Evolutionary conservation across 2,113 vertebrate genomes (phyloP), one percentile per base, ranked within the genome.

Genomic region (Cavia porcellus): DNA sequence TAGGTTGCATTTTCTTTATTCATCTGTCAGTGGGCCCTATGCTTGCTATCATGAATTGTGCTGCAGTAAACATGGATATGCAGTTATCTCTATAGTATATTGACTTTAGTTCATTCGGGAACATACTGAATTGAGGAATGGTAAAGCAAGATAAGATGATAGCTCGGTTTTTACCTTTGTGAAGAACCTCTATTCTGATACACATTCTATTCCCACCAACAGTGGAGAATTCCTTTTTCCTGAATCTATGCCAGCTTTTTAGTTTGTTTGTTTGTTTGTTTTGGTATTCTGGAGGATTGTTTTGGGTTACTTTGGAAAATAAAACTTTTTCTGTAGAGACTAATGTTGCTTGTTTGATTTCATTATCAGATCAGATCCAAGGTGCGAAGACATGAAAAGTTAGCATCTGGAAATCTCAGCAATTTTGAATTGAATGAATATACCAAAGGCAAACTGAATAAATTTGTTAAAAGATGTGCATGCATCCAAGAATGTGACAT

Each of bases 291-390:
- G 9, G 11, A 25, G 55, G 15, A 80, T 55, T 35, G 11, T 45
- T 62, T 95, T 52, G 8, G 20, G 50, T 96, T 96, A 62, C n/a
- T 66, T 92, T 90, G 88, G 62, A 94, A 88, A 89, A 75, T 97
- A 75, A 38, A 38, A 61, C 15, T n/a, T 94, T 45, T 28, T 20
- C 52, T 89, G 6, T 82, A 59, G 64, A 90, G 42, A 95, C 62
- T 86, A 1, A 91, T 90, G 17, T 30, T 97, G 52, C 97, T 97
- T 97, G 30, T 90, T 96, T 92, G 22, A 97, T 95, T 96, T 97
- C 96, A 28, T 98, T 98, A 95, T 92, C 98, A 99, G 99, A 98
- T 99, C 99, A 99, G 97, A 99, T 99, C 92, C 99, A 99, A 98
- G 97, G 98, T 98, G 97, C 95, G 98, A 99, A 99, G 98, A 99